These are phyloP conservation scores for Monopterus albus DNA, from an alignment of 2,113 vertebrate genomes.

Conservation along the genomic window DNA sequence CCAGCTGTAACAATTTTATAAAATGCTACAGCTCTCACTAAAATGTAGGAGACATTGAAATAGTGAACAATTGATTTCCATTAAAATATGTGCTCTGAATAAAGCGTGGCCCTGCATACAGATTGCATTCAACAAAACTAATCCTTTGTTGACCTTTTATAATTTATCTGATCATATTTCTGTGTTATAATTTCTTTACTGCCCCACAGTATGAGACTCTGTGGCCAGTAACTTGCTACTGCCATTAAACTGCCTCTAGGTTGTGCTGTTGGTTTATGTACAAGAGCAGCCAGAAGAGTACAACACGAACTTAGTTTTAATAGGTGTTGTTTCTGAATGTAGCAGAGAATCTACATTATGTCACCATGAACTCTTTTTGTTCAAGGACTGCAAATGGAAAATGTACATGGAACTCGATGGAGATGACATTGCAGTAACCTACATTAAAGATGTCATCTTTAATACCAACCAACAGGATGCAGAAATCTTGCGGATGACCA, in stretches of 20 bases:
- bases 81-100: not conserved
- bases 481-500: conserved; percentile 93
- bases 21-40: not conserved
- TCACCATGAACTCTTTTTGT: conserved; percentile 60
- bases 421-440: conserved; percentile 94
- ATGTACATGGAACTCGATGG: conserved; percentile 99
- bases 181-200: conserved; percentile 27
- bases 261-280: conserved; percentile 83
- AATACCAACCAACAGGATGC: conserved; percentile 89
- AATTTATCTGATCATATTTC: conserved; percentile 1
- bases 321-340: conserved; percentile 20
- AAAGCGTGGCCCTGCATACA: not conserved
- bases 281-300: conserved; percentile 46
- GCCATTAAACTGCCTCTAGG: conserved; percentile 76
- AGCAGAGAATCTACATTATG: conserved; percentile 20
- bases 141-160: not conserved
- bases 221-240: conserved; percentile 39
- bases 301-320: conserved; percentile 25
- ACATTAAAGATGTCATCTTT: conserved; percentile 98
- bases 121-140: not conserved
- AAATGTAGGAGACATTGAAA: not conserved
- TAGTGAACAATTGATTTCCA: not conserved
- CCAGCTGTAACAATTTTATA: not conserved
- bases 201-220: not conserved
- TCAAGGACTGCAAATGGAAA: conserved; percentile 99